These are phyloP conservation scores for Lophotis ruficrista DNA, from an alignment of 2,113 vertebrate species.

Conservation along the genomic window DNA sequence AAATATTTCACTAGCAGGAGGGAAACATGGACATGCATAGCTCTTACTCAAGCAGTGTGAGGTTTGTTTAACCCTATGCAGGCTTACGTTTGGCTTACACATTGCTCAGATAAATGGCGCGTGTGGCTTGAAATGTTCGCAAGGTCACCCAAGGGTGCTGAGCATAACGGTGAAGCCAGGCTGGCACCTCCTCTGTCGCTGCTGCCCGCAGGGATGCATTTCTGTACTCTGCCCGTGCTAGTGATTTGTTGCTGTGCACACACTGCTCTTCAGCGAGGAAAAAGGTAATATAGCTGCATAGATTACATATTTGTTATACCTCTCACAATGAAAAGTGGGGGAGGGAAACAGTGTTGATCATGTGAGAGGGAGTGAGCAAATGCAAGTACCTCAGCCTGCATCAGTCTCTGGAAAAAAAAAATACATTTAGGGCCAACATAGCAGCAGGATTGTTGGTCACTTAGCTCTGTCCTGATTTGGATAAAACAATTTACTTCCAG, in stretches of 20 bases:
- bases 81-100: background rate
- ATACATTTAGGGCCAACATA: background rate
- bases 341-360: background rate
- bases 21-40: background rate
- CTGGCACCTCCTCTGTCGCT: background rate
- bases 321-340: accelerated
- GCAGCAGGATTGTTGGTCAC: background rate
- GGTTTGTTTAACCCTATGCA: background rate
- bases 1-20: background rate
- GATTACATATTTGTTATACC: background rate
- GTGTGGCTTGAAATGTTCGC: background rate
- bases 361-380: background rate
- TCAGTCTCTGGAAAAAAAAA: background rate
- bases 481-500: background rate
- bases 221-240: background rate
- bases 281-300: background rate
- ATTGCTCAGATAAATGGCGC: background rate
- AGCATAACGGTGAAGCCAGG: background rate
- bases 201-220: background rate
- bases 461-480: background rate
- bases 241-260: background rate
- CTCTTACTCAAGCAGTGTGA: background rate
- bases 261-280: background rate
- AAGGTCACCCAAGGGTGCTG: background rate
- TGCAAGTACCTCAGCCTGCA: background rate